Evolutionary conservation across 2,888 invertebrate genomes (phyloP).

Genomic region (Glaucopsyche alexis): DNA sequence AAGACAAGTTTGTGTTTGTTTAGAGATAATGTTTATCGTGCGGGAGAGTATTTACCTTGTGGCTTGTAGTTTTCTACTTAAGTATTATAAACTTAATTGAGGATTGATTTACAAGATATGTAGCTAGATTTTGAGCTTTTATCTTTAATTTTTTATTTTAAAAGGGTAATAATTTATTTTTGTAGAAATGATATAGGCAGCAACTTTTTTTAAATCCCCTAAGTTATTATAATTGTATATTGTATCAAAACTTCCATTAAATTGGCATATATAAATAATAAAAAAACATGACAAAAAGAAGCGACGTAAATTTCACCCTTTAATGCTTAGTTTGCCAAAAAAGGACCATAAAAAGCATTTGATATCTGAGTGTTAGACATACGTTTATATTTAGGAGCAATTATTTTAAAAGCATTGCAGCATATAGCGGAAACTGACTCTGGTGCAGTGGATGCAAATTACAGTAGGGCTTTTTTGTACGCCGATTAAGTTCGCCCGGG

Average conservation of each 20-base stretch:
- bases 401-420: constrained; percentile 34
- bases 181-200: too few species aligned
- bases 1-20: background rate
- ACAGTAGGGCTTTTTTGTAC: constrained; percentile 45
- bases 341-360: constrained; percentile 13
- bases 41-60: background rate
- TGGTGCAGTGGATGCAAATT: constrained; percentile 48
- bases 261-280: too few species aligned
- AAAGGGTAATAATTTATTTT: too few species aligned
- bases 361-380: constrained; percentile 3
- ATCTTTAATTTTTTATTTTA: too few species aligned
- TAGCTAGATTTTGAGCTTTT: background rate
- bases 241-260: too few species aligned
- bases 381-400: constrained; percentile 24
- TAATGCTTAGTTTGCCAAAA: background rate
- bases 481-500: constrained; percentile 43
- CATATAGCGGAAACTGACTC: constrained; percentile 40
- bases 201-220: too few species aligned
- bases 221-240: too few species aligned
- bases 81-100: background rate
- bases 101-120: background rate
- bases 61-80: background rate
- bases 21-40: background rate
- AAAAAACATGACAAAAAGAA: background rate
- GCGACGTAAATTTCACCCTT: background rate